Evolutionary conservation across 2,888 invertebrate species (phyloP).

Genomic region (Ophraella communa): DNA sequence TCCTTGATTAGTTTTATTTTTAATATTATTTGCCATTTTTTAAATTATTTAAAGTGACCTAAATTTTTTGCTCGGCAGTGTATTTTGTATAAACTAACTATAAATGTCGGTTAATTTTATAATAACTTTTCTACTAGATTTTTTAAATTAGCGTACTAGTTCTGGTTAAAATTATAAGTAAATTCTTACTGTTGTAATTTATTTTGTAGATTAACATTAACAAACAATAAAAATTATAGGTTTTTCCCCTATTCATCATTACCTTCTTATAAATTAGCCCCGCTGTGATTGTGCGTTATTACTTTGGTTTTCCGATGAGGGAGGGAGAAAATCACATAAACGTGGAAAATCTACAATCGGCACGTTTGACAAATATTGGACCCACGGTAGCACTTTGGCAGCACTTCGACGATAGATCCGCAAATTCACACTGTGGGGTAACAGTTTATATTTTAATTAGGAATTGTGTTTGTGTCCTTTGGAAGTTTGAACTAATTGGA

Average conservation of each 20-base stretch:
- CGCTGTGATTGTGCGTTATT: slow-evolving; percentile 35
- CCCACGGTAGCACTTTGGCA: slow-evolving; percentile 40
- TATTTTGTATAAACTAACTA: no score
- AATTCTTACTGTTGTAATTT: no score
- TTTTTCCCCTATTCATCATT: neutral
- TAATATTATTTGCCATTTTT: no score
- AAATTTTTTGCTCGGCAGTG: no score
- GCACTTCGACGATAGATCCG: slow-evolving; percentile 11
- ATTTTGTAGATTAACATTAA: neutral
- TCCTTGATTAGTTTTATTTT: no score
- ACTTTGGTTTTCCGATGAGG: slow-evolving; percentile 25
- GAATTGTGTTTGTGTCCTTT: slow-evolving; percentile 18
- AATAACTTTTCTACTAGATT: no score
- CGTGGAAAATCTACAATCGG: slow-evolving; percentile 39
- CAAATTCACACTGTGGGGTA: slow-evolving; percentile 20
- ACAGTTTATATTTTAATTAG: slow-evolving; percentile 31
- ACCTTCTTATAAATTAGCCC: neutral
- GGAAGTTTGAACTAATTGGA: slow-evolving; percentile 15
- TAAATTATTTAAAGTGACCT: no score
- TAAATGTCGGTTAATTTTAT: no score
- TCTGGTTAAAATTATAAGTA: no score
- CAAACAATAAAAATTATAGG: neutral
- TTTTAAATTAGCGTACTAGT: no score
- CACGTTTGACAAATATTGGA: slow-evolving; percentile 50
- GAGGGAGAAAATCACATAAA: slow-evolving; percentile 11